Conservation (phyloP, 1,140 invertebrate species). For the Carposina sasakii region DNA sequence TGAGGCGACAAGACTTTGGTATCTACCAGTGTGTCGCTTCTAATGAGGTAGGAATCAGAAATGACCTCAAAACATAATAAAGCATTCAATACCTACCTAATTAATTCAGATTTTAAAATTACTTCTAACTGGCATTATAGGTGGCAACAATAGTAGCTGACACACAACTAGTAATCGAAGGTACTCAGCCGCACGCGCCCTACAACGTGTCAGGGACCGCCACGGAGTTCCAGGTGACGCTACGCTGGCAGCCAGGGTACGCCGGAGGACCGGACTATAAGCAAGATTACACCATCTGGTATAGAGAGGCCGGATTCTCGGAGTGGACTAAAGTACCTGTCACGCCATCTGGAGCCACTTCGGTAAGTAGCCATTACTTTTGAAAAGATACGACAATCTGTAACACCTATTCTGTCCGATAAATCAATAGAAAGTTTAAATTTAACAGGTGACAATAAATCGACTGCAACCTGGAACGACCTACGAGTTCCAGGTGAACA, state of each 20-base stretch:
- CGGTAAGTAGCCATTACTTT: constrained; percentile 44
- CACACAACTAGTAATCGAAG: constrained; percentile 94
- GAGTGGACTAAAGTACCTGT: constrained; percentile 95
- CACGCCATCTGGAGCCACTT: constrained; percentile 91
- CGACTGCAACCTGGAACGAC: constrained; percentile 90
- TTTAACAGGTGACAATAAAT: constrained; percentile 88
- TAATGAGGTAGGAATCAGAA: constrained; percentile 78
- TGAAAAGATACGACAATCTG: neutral
- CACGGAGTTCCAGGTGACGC: constrained; percentile 89
- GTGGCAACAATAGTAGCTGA: constrained; percentile 92
- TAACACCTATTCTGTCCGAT: neutral
- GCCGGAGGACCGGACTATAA: constrained; percentile 95
- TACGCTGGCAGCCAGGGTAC: constrained; percentile 95
- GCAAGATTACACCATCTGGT: constrained; percentile 95
- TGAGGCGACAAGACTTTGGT: constrained; percentile 92
- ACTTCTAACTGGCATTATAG: too few relatives aligned
- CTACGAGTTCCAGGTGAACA: constrained; percentile 97
- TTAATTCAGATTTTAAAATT: too few relatives aligned
- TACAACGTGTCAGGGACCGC: constrained; percentile 93
- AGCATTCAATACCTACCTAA: too few relatives aligned
- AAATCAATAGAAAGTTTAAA: too few relatives aligned
- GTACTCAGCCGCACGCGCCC: constrained; percentile 96
- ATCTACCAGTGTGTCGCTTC: constrained; percentile 95
- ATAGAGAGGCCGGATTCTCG: constrained; percentile 84
- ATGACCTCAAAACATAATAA: neutral